Base-by-base conservation (phyloP, 2,888 invertebrate genomes). In the Dynastes tityus region DNA sequence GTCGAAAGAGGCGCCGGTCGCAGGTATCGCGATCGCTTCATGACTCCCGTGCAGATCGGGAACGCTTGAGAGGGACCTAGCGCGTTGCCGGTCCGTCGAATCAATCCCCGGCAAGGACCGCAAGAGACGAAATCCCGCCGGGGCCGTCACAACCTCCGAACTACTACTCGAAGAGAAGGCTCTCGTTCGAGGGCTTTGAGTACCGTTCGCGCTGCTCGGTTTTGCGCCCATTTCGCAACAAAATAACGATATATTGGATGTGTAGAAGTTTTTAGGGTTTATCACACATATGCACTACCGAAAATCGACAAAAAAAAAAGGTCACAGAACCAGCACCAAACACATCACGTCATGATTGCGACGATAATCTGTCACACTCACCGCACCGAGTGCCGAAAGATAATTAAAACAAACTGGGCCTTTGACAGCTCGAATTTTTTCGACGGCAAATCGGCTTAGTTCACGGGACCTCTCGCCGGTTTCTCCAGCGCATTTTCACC, bases 11-110 rank as follows among this genome's bases (percentile, higher is more conserved):
- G 92, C 91, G 37, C 87, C 87, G 84, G 92, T 92, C n/a, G 92
- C 90, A 74, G 93, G 92, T 85, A 92, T 92, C 75, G 91, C 91
- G 78, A 92, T 91, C 67, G 91, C 91, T 86, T 93, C 93, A 78
- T 86, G 87, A 81, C 87, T 87, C 67, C 88, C 86, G 83, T 89
- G 91, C 82, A 95, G 90, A 87, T 95, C 96, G 16, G 96, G 96
- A 82, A 96, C 96, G 78, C 95, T 95, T 77, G 95, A 95, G 83
- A 96, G 89, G 51, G 95, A 95, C 81, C 96, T 91, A 71, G 96
- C 96, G 82, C 96, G 91, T 89, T 96, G 96, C 82, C 96, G 90
- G 87, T 95, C 95, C 86, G 92, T 94, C 71, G 94, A 91, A 88
- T 94, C 91, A 86, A 94, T 93, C 79, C 94, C 94, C 53, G 94